Conservation (phyloP, 2,888 invertebrate genomes). For the Stenoptilia bipunctidactyla region DNA sequence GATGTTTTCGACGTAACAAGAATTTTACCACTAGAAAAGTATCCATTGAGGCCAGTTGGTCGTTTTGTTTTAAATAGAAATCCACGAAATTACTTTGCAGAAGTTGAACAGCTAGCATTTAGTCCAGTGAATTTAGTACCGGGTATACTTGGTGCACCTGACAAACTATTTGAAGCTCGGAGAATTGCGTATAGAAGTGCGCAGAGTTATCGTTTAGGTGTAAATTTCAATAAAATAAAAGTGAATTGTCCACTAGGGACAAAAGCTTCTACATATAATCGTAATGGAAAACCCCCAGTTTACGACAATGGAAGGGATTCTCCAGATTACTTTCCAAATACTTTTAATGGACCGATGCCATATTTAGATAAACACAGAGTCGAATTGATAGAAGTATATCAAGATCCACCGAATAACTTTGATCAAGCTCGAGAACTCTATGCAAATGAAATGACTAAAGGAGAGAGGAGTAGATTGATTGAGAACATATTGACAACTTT, state of each 20-base stretch:
- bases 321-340: constrained; percentile 93
- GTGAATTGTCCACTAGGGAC: constrained; percentile 13
- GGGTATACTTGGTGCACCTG: constrained; percentile 88
- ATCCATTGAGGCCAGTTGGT: constrained; percentile 84
- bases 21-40: constrained; percentile 81
- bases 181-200: constrained; percentile 60
- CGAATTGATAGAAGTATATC: neutral
- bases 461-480: constrained; percentile 77
- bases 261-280: constrained; percentile 12
- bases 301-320: constrained; percentile 81
- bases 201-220: constrained; percentile 15
- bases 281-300: constrained; percentile 69
- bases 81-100: constrained; percentile 88
- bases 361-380: constrained; percentile 37
- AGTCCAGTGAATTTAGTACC: constrained; percentile 87
- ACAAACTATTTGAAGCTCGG: constrained; percentile 86
- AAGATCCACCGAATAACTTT: constrained; percentile 60
- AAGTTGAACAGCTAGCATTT: constrained; percentile 90
- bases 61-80: constrained; percentile 84
- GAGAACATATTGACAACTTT: constrained; percentile 83
- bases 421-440: constrained; percentile 84
- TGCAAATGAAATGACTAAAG: constrained; percentile 78
- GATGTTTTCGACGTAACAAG: constrained; percentile 93
- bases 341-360: constrained; percentile 82
- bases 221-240: constrained; percentile 13